These are phyloP conservation scores for Halocynthia aurantium DNA, from an alignment of 23 tunicate genomes.

Conservation along the genomic window DNA sequence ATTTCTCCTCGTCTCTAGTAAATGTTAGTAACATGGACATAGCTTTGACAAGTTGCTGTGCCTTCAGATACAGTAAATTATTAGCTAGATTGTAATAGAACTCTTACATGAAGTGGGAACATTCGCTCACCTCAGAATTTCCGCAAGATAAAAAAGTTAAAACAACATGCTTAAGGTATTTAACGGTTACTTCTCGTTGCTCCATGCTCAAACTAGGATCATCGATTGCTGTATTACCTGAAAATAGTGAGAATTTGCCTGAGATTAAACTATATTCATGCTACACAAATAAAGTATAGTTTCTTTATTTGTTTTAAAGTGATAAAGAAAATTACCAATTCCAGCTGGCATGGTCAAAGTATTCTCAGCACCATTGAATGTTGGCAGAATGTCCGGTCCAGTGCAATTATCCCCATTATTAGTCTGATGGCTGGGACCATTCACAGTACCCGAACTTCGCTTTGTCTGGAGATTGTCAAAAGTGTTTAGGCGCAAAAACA, in stretches of 20 bases:
- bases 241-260: conserved; percentile 10
- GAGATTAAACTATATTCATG: too few relatives aligned
- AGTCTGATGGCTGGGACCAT: too few relatives aligned
- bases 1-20: conserved; percentile 70
- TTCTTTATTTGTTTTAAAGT: too few relatives aligned
- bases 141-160: conserved; percentile 63
- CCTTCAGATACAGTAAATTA: conserved; percentile 21
- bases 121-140: conserved; percentile 59
- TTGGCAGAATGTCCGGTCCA: too few relatives aligned
- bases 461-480: too few relatives aligned
- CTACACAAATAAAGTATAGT: too few relatives aligned
- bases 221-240: conserved; percentile 58
- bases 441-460: too few relatives aligned
- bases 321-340: too few relatives aligned
- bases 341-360: too few relatives aligned
- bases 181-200: conserved; percentile 57
- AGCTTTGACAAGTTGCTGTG: conserved; percentile 71
- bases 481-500: too few relatives aligned
- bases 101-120: neutral
- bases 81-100: neutral
- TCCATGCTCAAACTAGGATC: conserved; percentile 62
- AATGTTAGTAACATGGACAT: conserved; percentile 54
- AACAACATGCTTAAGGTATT: conserved; percentile 85
- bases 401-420: too few relatives aligned
- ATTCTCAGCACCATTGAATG: too few relatives aligned